Conservation (phyloP, 2,888 invertebrate genomes). For the Toxonevra muliebris region DNA sequence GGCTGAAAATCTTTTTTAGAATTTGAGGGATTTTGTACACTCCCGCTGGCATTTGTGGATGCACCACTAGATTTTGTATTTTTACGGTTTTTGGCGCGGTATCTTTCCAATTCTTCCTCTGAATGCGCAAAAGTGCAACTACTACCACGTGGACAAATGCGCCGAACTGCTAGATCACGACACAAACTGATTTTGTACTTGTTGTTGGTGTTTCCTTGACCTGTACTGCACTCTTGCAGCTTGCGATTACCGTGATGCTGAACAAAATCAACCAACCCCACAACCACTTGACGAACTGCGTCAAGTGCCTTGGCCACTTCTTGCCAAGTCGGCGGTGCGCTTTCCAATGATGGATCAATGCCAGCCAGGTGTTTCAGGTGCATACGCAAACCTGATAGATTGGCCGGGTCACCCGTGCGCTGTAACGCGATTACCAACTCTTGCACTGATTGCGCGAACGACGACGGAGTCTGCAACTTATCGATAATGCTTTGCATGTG, state of each 20-base stretch:
- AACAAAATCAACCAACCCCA: constrained; percentile 80
- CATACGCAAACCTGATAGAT: constrained; percentile 78
- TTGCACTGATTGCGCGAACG: constrained; percentile 90
- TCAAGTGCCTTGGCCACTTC: constrained; percentile 75
- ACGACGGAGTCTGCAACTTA: constrained; percentile 92
- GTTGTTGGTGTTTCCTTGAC: constrained; percentile 68
- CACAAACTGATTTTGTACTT: constrained; percentile 94
- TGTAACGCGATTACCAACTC: constrained; percentile 91
- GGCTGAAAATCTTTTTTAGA: constrained; percentile 35
- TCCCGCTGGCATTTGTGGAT: constrained; percentile 43
- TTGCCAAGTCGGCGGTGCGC: constrained; percentile 71
- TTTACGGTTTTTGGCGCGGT: constrained; percentile 74
- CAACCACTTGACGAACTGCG: constrained; percentile 76
- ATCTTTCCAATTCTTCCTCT: constrained; percentile 87
- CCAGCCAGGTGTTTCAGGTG: constrained; percentile 86
- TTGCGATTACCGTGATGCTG: constrained; percentile 78
- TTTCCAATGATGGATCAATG: constrained; percentile 85
- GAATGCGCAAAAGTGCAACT: constrained; percentile 94
- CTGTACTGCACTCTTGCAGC: constrained; percentile 68
- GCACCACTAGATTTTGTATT: constrained; percentile 51
- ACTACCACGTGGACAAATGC: constrained; percentile 85
- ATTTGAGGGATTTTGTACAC: constrained; percentile 18
- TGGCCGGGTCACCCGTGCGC: constrained; percentile 84
- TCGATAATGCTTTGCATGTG: constrained; percentile 96
- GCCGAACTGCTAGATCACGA: constrained; percentile 80